Conservation (phyloP, 2,797 vertebrate species). For the Gastrophryne carolinensis region DNA sequence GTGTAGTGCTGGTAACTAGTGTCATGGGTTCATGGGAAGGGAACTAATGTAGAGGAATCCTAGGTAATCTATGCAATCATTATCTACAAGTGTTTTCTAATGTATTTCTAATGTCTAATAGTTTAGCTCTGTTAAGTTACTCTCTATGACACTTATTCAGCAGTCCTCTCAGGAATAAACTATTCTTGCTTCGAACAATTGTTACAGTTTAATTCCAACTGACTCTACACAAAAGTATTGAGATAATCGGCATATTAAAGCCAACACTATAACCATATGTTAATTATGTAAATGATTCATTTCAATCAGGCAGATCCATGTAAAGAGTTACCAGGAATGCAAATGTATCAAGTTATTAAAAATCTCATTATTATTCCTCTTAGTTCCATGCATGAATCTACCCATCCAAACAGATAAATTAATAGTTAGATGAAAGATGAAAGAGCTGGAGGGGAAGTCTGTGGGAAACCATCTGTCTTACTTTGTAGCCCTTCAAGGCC, state of each 20-base stretch:
- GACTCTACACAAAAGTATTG: conserved; percentile 83
- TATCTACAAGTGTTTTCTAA: not conserved
- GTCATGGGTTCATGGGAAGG: too few species aligned
- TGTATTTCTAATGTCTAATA: too few species aligned
- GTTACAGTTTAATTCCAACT: conserved; percentile 82
- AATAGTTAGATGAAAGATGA: conserved; percentile 92
- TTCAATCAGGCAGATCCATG: conserved; percentile 95
- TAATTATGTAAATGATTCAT: conserved; percentile 98
- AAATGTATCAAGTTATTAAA: conserved; percentile 92
- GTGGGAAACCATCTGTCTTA: conserved; percentile 85
- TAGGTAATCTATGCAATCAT: too few species aligned
- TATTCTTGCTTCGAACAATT: conserved; percentile 81
- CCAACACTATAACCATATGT: conserved; percentile 93
- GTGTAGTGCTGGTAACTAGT: too few species aligned
- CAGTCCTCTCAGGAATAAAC: conserved; percentile 72
- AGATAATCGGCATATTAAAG: conserved; percentile 93
- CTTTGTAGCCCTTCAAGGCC: conserved; percentile 73
- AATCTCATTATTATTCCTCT: conserved; percentile 97
- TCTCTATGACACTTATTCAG: conserved; percentile 65
- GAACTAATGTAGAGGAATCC: too few species aligned
- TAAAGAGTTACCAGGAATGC: conserved; percentile 90
- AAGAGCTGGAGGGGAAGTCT: conserved; percentile 84
- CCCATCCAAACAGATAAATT: conserved; percentile 91
- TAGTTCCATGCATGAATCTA: conserved; percentile 78
- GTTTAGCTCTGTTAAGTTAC: conserved; percentile 65